Evolutionary conservation across 1,140 invertebrate species (phyloP), one percentile per base, ranked within the genome.

Genomic region (Thaumetopoea pityocampa): DNA sequence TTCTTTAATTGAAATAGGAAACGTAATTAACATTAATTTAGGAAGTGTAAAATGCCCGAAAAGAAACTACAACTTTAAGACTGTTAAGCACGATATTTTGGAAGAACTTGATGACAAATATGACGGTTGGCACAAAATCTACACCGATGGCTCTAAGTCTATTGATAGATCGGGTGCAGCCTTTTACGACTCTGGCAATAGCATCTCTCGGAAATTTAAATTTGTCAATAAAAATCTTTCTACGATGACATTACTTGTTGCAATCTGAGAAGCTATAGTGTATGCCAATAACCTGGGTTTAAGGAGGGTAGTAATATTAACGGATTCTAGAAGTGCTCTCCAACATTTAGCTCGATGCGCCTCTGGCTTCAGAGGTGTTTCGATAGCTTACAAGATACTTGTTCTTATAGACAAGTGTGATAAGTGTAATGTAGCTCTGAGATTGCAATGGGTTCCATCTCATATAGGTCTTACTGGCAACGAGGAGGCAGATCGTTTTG

Each of bases 401-500:
- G 22, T 20, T 9, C 7, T 19, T 2, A n/a, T 33, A 19, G 18
- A 17, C 8, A 6, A 9, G 9, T 20, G 5, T 7, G 16, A 5
- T n/a, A 33, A 10, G 0, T 6, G 20, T 11, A 33, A 17, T 30
- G 3, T 30, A 30, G 5, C 10, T n/a, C 15, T 17, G 12, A 30
- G 28, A 4, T 30, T 30, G 28, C 28, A 30, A 30, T 28, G 26
- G 26, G 26, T 28, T 28, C 26, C 12, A 7, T 10, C 26, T 2
- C 26, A 28, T 15, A 28, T 30, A 16, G 28, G 28, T 7, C 10
- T 30, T 17, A 30, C n/a, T 5, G 28, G 28, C 1, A 30, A 30
- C 15, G 28, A 30, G 28, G 15, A 18, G 28, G 28, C 28, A 17
- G 28, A 30, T n/a, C 5, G 28, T 1, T 11, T 28, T 5, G 9